Base-by-base conservation (phyloP, 2,113 vertebrate species). In the Erythrolamprus reginae region DNA sequence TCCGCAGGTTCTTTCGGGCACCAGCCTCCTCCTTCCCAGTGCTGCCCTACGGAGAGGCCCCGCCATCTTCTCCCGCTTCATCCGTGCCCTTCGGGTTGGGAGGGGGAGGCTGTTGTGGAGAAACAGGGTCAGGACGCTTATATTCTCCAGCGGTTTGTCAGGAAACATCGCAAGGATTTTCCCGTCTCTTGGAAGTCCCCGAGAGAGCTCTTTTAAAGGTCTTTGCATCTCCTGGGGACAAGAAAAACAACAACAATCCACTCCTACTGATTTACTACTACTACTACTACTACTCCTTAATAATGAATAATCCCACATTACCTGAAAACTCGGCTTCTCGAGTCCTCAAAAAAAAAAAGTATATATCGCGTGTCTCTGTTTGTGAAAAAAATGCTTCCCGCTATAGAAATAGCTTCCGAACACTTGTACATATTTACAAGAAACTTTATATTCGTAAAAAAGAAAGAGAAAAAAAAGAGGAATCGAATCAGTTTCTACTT, bases 361-460 rank as follows among this genome's bases (percentile, higher is more conserved):
- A 96, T 97, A 83, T 96, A 95, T 93, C 85, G 95, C 93, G 96
- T 95, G 97, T 97, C 96, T 96, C n/a, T 96, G 97, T 96, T 92
- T 0, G 97, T 97, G 97, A 58, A 96, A 96, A 58, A 96, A 96
- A 97, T 94, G 97, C 97, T 98, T 98, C 97, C 96, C 95, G 97
- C 97, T 97, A 93, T 95, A 97, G 97, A 96, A 96, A 96, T 97
- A 97, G 97, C 96, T 96, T 96, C 96, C 95, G 96, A 97, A 96
- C 96, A 98, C 96, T 98, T 98, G 97, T 98, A 98, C 96, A 98
- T 98, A 98, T 96, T 97, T 97, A 98, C 97, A 97, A 97, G 97
- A 98, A 97, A 96, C 97, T 98, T 98, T 98, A 98, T 98, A 98
- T 98, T 98, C 97, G 96, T 98, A 98, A 97, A 96, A 97, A 97